phyloP scores from a whole-genome alignment of 2,888 invertebrate species.

The Sinotaia quadrata region DNA sequence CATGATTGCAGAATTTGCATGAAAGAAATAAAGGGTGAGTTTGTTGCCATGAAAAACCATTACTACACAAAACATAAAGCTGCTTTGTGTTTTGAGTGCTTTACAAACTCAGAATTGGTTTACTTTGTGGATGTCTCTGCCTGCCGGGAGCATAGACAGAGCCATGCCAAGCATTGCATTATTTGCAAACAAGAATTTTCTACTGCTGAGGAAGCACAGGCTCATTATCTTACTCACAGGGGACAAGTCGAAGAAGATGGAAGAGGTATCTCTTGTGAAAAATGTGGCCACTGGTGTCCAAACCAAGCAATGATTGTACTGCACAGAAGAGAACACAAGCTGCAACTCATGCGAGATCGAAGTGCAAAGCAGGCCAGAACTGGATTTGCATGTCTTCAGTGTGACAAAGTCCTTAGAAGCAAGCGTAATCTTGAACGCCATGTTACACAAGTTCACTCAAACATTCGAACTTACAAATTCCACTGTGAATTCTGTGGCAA shows the following conservation, averaged over 20 bases:
- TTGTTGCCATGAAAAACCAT: slow-evolving; percentile 2
- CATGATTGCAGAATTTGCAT: slow-evolving; percentile 11
- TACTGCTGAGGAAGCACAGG: not conserved
- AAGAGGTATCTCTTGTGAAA: slow-evolving; percentile 4
- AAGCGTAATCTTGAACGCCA: slow-evolving; percentile 17
- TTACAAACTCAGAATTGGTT: slow-evolving; percentile 9
- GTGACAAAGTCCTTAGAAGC: slow-evolving; percentile 16
- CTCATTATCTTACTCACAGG: not conserved
- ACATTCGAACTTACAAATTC: slow-evolving; percentile 13
- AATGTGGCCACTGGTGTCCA: slow-evolving; percentile 16
- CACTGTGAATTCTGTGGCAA: slow-evolving; percentile 20
- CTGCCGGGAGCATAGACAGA: not conserved
- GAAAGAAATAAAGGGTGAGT: not conserved
- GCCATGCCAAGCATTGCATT: not conserved
- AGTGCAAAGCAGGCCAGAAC: not conserved
- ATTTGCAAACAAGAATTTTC: slow-evolving; percentile 5
- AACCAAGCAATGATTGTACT: not conserved
- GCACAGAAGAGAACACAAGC: slow-evolving; percentile 11
- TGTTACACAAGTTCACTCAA: slow-evolving; percentile 4
- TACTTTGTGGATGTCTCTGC: not conserved
- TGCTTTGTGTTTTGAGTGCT: slow-evolving; percentile 5
- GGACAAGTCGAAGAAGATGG: not conserved
- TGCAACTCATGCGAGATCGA: not conserved
- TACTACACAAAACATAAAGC: slow-evolving; percentile 11
- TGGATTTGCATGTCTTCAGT: not conserved